Evolutionary conservation across 2,888 invertebrate species (phyloP).

Genomic region (Sepioteuthis lessoniana): DNA sequence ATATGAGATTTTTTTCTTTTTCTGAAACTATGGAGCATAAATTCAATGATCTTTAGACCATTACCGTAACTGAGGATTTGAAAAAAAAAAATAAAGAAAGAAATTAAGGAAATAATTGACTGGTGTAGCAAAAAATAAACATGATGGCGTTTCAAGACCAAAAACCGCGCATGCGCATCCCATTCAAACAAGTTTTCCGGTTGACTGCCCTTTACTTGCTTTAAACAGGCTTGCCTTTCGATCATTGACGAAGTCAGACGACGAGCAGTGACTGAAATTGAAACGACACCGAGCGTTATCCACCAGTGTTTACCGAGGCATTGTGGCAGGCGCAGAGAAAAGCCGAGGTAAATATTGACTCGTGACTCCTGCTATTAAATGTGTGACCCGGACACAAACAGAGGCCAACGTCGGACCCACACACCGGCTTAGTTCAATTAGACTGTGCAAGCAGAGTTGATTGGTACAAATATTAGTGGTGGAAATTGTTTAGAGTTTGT

Average conservation of each 20-base stretch:
- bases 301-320: neutral
- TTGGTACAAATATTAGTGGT: neutral
- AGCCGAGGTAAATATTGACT: slow-evolving; percentile 23
- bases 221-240: neutral
- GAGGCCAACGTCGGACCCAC: neutral
- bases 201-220: neutral
- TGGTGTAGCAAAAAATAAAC: neutral
- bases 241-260: neutral
- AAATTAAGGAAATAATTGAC: neutral
- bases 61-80: too few relatives aligned
- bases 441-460: neutral
- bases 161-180: neutral
- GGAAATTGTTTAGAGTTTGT: neutral
- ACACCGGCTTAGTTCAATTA: neutral
- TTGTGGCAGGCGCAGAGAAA: slow-evolving; percentile 17
- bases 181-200: neutral
- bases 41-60: too few relatives aligned
- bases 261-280: neutral
- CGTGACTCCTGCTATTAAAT: slow-evolving; percentile 6
- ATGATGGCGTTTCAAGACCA: neutral
- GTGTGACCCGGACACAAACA: slow-evolving; percentile 4
- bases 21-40: too few relatives aligned
- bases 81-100: too few relatives aligned
- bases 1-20: too few relatives aligned
- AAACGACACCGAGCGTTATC: neutral